Evolutionary conservation across 2,888 invertebrate species (phyloP).

Genomic region (Platycnemis pennipes): DNA sequence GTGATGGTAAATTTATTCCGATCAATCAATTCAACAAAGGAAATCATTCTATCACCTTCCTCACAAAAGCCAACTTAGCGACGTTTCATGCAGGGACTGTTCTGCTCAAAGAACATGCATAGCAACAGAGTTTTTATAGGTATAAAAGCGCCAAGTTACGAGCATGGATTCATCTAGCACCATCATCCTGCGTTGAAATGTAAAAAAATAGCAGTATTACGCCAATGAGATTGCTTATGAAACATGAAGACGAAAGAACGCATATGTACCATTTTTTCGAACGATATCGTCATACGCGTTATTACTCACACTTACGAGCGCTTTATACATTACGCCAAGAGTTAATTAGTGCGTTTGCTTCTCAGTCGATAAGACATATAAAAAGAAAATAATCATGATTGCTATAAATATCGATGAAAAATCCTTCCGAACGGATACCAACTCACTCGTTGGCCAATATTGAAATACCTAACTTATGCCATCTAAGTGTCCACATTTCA

Average conservation of each 20-base stretch:
- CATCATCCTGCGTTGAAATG: not conserved
- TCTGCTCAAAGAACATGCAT: not conserved
- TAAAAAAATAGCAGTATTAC: not conserved
- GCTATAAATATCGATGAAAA: too few species aligned
- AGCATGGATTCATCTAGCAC: not conserved
- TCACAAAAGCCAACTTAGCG: too few species aligned
- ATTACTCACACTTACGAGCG: not conserved
- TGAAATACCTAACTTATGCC: too few species aligned
- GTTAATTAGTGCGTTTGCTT: not conserved
- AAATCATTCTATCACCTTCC: too few species aligned
- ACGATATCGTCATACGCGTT: not conserved
- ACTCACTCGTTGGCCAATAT: too few species aligned
- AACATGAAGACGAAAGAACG: not conserved
- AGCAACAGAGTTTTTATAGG: not conserved
- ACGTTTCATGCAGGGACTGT: too few species aligned
- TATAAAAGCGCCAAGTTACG: not conserved
- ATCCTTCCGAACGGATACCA: too few species aligned
- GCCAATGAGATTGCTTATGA: not conserved
- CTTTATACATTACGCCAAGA: not conserved
- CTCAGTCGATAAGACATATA: not conserved
- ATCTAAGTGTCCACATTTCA: too few species aligned
- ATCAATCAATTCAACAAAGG: too few species aligned
- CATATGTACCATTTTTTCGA: not conserved
- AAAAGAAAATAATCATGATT: not conserved
- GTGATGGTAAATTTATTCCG: too few species aligned